These are phyloP conservation scores for Amblyraja radiata DNA, from an alignment of 2,797 vertebrate genomes.

Conservation along the genomic window DNA sequence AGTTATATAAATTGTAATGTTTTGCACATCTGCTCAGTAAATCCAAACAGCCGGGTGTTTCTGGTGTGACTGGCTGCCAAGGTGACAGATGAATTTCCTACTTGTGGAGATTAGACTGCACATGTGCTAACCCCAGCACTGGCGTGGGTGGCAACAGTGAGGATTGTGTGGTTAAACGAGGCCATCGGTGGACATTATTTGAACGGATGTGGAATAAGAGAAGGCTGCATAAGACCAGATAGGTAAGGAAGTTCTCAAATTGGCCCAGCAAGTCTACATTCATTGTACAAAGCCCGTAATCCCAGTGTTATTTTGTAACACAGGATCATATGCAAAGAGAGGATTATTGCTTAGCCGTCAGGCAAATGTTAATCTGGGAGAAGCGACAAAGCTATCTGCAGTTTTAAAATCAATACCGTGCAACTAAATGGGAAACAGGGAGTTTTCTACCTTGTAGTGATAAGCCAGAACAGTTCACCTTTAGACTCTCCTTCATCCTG, in stretches of 20 bases:
- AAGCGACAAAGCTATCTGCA: conserved; percentile 3
- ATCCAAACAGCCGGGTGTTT: background rate
- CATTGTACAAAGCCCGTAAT: conserved; percentile 22
- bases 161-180: conserved; percentile 8
- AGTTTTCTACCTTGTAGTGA: background rate
- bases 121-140: background rate
- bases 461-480: background rate
- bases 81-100: conserved; percentile 28
- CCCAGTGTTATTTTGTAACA: background rate
- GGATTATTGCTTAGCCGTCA: background rate
- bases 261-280: conserved; percentile 2
- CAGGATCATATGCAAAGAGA: background rate
- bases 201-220: background rate
- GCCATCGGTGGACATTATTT: conserved; percentile 6
- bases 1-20: background rate
- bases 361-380: conserved; percentile 7
- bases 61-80: conserved; percentile 23
- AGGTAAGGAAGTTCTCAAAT: background rate
- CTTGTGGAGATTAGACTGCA: conserved; percentile 13
- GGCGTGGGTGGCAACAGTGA: background rate
- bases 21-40: conserved; percentile 34
- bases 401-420: background rate
- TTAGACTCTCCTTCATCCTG: background rate
- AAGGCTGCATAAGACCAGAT: background rate
- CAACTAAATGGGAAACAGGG: background rate